Evolutionary conservation across 2,797 vertebrate genomes (phyloP).

Genomic region (Chlorospingus semifuscus): DNA sequence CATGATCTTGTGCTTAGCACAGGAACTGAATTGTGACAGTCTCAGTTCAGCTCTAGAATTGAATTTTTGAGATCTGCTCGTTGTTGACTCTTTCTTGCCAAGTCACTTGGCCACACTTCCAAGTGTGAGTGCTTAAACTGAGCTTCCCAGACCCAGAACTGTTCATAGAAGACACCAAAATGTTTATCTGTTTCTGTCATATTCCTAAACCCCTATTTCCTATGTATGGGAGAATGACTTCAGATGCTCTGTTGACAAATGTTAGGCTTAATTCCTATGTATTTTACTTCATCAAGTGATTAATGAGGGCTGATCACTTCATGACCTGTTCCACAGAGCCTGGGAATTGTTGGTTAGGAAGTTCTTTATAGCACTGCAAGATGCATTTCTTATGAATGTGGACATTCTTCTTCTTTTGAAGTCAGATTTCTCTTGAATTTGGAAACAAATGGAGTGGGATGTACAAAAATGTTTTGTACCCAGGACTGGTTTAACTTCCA

Average conservation of each 20-base stretch:
- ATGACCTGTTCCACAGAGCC: background rate
- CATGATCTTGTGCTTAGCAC: background rate
- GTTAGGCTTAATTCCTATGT: background rate
- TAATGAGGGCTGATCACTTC: background rate
- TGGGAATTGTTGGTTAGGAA: background rate
- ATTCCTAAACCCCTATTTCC: background rate
- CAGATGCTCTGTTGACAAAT: background rate
- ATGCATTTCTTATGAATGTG: background rate
- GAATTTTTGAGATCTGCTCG: background rate
- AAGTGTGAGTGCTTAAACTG: background rate
- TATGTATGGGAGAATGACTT: background rate
- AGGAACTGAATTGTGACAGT: background rate
- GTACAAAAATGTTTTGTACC: background rate
- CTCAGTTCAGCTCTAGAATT: background rate
- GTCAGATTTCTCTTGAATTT: background rate
- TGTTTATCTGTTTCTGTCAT: background rate
- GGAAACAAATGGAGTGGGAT: background rate
- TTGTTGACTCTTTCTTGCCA: background rate
- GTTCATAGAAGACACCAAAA: background rate
- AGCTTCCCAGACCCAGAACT: background rate
- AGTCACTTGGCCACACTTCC: background rate
- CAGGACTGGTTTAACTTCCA: background rate
- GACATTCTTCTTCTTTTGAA: background rate
- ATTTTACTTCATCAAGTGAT: background rate
- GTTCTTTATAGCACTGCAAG: background rate